Conservation (phyloP, 1,140 invertebrate genomes). For the Zaprionus inermis region DNA sequence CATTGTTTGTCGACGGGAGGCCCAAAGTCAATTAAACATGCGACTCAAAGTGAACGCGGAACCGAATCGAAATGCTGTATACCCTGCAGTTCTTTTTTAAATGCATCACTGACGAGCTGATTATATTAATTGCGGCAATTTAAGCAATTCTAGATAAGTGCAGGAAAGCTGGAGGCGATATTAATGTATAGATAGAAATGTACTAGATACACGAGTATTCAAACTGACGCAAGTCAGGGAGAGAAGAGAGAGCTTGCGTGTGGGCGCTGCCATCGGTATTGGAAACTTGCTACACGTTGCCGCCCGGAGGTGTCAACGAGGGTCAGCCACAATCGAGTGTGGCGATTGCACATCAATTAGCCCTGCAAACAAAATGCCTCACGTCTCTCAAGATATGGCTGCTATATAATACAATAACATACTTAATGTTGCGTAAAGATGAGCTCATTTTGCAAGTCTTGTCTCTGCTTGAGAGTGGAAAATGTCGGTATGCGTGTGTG, state of each 20-base stretch:
- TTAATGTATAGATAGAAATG: conserved; percentile 23
- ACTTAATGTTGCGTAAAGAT: conserved; percentile 43
- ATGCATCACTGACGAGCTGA: conserved; percentile 42
- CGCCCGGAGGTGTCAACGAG: conserved; percentile 58
- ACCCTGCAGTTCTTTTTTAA: conserved; percentile 47
- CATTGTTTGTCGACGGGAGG: not conserved
- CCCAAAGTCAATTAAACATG: conserved; percentile 57
- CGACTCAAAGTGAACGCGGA: conserved; percentile 41
- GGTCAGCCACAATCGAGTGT: conserved; percentile 53
- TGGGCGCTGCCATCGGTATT: conserved; percentile 58
- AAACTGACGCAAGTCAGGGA: conserved; percentile 33
- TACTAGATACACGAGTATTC: conserved; percentile 9
- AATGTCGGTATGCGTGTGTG: conserved; percentile 17
- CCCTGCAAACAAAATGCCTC: conserved; percentile 31
- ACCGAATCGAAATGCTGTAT: conserved; percentile 63
- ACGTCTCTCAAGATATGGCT: not conserved
- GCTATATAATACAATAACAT: conserved; percentile 15
- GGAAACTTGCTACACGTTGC: conserved; percentile 18
- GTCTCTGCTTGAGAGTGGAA: conserved; percentile 25
- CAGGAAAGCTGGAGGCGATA: not conserved
- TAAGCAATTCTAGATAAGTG: conserved; percentile 38
- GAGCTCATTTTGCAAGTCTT: conserved; percentile 53
- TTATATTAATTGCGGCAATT: conserved; percentile 76
- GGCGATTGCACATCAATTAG: conserved; percentile 69
- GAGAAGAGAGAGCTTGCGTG: conserved; percentile 47